phyloP scores from a whole-genome alignment of 2,888 invertebrate species.

The Acanthosepion lycidas region DNA sequence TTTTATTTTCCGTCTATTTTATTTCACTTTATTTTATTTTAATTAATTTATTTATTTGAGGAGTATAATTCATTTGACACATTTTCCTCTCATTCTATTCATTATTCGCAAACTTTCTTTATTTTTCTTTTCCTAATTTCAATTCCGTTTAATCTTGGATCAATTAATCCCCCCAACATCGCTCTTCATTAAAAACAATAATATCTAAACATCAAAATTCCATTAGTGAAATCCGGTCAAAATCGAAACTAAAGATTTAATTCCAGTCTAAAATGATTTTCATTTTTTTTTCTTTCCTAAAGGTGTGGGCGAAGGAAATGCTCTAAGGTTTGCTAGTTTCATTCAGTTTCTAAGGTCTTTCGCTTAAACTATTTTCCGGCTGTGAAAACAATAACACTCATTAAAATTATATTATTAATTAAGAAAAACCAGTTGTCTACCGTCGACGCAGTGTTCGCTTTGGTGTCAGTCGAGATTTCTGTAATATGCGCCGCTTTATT shows the following conservation, averaged over 20 bases:
- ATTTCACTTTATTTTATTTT: too few species aligned
- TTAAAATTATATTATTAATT: constrained; percentile 1
- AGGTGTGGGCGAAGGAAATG: neutral
- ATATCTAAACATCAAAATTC: neutral
- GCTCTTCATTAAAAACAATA: neutral
- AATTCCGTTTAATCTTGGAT: neutral
- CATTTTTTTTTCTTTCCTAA: neutral
- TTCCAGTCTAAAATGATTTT: neutral
- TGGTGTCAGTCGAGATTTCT: neutral
- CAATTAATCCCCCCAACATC: neutral
- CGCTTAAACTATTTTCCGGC: neutral
- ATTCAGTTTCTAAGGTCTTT: neutral
- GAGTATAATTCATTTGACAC: too few species aligned
- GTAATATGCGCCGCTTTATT: neutral
- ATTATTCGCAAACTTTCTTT: too few species aligned
- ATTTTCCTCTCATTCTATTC: too few species aligned
- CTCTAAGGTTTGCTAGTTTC: neutral
- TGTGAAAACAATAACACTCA: neutral
- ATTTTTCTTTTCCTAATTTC: neutral
- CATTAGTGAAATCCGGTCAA: constrained; percentile 4
- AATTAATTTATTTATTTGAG: too few species aligned
- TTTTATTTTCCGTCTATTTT: too few species aligned
- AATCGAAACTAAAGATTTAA: constrained; percentile 9
- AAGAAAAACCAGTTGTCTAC: neutral
- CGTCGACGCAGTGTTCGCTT: neutral